phyloP scores from a whole-genome alignment of 2,113 vertebrate species.

The Cheirogaleus medius region DNA sequence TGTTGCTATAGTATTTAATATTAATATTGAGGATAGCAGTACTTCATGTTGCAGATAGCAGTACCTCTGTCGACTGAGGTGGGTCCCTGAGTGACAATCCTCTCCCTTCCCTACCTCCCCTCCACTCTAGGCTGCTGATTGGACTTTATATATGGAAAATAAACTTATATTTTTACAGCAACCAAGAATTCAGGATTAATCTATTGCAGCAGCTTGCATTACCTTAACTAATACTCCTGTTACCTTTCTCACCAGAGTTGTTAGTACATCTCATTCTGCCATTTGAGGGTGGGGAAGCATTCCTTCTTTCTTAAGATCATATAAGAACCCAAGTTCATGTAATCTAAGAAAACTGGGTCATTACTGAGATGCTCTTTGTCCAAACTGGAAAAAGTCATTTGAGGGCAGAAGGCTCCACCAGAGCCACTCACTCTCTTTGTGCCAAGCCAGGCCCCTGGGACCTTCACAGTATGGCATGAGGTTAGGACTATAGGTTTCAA shows the following conservation, averaged over 20 bases:
- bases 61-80: not conserved
- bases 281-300: not conserved
- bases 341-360: not conserved
- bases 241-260: not conserved
- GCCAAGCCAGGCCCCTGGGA: not conserved
- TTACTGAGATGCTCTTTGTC: not conserved
- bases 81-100: not conserved
- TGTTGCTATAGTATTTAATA: not conserved
- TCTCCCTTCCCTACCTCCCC: not conserved
- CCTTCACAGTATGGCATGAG: not conserved
- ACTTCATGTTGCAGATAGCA: not conserved
- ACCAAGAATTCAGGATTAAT: not conserved
- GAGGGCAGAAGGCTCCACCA: not conserved
- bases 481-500: not conserved
- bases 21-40: too few relatives aligned
- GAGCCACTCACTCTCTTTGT: not conserved
- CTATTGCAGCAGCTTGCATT: not conserved
- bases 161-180: not conserved
- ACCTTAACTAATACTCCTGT: not conserved
- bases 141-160: not conserved
- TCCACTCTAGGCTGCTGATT: not conserved
- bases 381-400: not conserved
- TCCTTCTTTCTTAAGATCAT: not conserved
- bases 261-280: constrained; percentile 18
- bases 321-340: not conserved